Conservation (phyloP, 2,888 invertebrate genomes). For the Chymomyza caudatula region DNA sequence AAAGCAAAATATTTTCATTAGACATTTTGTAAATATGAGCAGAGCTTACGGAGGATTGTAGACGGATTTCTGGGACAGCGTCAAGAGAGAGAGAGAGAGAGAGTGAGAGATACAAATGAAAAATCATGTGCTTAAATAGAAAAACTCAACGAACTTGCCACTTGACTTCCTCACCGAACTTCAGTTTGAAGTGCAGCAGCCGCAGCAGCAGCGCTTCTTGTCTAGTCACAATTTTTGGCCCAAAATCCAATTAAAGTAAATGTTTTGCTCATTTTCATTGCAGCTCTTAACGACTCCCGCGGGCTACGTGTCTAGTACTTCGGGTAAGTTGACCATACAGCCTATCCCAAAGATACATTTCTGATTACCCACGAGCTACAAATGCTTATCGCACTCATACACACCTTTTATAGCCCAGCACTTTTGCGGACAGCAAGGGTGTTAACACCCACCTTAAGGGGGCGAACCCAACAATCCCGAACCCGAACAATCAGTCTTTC, state of each 20-base stretch:
- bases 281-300: slow-evolving; percentile 59
- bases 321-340: neutral
- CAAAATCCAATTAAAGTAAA: slow-evolving; percentile 59
- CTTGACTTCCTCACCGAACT: neutral
- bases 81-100: neutral
- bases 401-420: slow-evolving; percentile 12
- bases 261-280: slow-evolving; percentile 39
- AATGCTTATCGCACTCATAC: slow-evolving; percentile 29
- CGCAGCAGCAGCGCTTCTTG: neutral
- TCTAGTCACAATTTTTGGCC: slow-evolving; percentile 6
- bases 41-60: slow-evolving; percentile 10
- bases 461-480: too few species aligned
- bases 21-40: slow-evolving; percentile 68
- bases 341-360: slow-evolving; percentile 39
- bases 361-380: slow-evolving; percentile 44
- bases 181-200: neutral
- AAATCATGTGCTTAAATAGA: neutral
- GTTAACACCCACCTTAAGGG: neutral
- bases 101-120: neutral
- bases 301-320: neutral
- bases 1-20: slow-evolving; percentile 66
- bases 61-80: neutral
- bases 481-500: slow-evolving; percentile 26
- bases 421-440: neutral
- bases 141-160: neutral